Evolutionary conservation across 2,797 vertebrate genomes (phyloP).

Genomic region (Falco naumanni): DNA sequence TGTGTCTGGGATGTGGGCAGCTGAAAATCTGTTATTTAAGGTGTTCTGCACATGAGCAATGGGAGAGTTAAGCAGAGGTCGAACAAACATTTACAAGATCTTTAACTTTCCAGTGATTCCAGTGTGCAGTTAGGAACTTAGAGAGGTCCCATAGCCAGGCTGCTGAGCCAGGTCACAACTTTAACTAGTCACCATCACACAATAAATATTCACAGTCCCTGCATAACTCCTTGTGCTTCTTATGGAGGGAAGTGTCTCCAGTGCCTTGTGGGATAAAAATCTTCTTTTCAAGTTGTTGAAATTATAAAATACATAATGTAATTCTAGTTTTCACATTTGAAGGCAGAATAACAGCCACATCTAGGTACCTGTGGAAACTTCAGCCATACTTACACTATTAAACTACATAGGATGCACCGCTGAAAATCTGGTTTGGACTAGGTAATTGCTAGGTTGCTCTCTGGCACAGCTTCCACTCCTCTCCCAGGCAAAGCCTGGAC

Average conservation of each 20-base stretch:
- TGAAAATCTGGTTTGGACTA: background rate
- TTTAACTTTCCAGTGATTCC: background rate
- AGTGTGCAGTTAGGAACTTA: background rate
- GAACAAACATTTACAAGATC: background rate
- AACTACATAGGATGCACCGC: background rate
- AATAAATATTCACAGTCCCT: background rate
- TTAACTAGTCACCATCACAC: background rate
- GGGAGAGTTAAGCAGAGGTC: fast-evolving
- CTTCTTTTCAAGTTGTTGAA: background rate
- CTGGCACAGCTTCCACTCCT: background rate
- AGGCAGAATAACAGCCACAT: background rate
- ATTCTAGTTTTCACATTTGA: background rate
- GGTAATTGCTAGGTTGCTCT: background rate
- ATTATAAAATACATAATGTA: background rate
- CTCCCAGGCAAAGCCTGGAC: background rate
- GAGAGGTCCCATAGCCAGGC: background rate
- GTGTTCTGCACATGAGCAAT: fast-evolving
- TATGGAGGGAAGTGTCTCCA: background rate
- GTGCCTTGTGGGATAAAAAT: background rate
- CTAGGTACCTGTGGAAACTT: background rate
- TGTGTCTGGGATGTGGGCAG: background rate
- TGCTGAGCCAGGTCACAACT: background rate
- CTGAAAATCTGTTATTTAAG: background rate
- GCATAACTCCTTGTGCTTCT: background rate
- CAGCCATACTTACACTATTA: background rate